Evolutionary conservation across 1,140 invertebrate species (phyloP), one percentile per base, ranked within the genome.

Genomic region (Chironomus striatipennis): DNA sequence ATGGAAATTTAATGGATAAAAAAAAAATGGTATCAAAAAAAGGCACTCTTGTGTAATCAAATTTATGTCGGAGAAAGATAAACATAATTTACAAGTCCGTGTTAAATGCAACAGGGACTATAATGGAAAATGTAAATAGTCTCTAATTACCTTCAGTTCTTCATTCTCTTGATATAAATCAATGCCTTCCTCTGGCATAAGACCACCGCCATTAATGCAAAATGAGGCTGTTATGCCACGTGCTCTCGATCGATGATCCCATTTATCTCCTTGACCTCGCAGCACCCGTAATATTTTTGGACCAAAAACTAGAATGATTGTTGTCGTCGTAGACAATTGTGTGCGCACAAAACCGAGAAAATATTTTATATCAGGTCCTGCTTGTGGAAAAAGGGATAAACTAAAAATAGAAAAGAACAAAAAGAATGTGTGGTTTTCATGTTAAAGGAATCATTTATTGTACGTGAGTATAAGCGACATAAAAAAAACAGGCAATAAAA

Each of bases 161-260:
- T 95, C 93, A 79, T 96, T 96, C 82, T 96, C 93, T 81, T 94
- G 92, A 79, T 89, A 93, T 10, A 95, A 83, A 84, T 95, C 93
- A 0, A 90, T 88, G 1, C 91, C 89, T 77, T 94, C 92, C 76
- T 95, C 93, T 0, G 88, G 85, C 42, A 88, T 84, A 8, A 92
- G 87, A 5, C 92, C 85, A 0, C 90, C 91, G 0, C 93, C 93
- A 79, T 95, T 95, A 9, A 94, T 82, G 0, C 92, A 93, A 79
- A 94, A 93, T 3, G 92, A 92, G 0, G 92, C 92, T 0, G 92
- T 92, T 43, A 94, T 88, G 64, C 92, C 92, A 47, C 91, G 84
- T 0, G 91, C 90, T 75, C 90, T 85, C 1, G 91, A 90, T 76
- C 91, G 85, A 76, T 90, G 91, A 80, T 95, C 92, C 90, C 92